Base-by-base conservation (phyloP, 1,140 invertebrate species). In the Semibalanus balanoides region DNA sequence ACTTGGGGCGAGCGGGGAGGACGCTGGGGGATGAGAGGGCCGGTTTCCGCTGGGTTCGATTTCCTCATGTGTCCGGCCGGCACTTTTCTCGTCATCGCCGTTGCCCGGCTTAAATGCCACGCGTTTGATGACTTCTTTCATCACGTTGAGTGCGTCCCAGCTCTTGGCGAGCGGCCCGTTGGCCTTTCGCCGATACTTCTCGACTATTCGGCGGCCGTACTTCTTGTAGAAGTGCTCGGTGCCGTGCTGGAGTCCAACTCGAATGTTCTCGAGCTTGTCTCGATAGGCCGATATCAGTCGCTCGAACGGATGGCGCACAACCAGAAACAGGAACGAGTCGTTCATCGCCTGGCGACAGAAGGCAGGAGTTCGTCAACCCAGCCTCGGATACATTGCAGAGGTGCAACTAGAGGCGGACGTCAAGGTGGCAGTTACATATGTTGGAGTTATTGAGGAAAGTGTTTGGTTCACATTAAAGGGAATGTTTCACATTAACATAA, bases 231-330 rank as follows among this genome's bases (percentile, higher is more conserved):
- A 90, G 80, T 89, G 87, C 64, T 84, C 81, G 28, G 84, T 85
- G 19, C 86, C 86, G 74, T 87, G 85, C 77, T 86, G 83, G 31
- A 81, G 79, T n/a, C 84, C 84, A 69, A 82, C 81, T 0, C 85
- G 83, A 31, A 82, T 81, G 73, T 87, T 84, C 79, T 87, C 85
- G 74, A 90, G 84, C 82, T 90, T 90, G 79, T 90, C 89, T 79
- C 88, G 82, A 78, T 88, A 91, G 0, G 89, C 88, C 25, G 88
- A 89, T 14, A 90, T 78, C 0, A 90, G 78, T 75, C 89, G 83
- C 80, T 90, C 88, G 77, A 90, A 86, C 7, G 90, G 89, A 82
- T 90, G 88, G 28, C 89, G 82, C 1, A 90, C 86, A 78, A 88
- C 84, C 30, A 87, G 77, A 22, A 87, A 81, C 77, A 87, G 88